Conservation (phyloP, 2,797 vertebrate species). For the Scyliorhinus canicula region DNA sequence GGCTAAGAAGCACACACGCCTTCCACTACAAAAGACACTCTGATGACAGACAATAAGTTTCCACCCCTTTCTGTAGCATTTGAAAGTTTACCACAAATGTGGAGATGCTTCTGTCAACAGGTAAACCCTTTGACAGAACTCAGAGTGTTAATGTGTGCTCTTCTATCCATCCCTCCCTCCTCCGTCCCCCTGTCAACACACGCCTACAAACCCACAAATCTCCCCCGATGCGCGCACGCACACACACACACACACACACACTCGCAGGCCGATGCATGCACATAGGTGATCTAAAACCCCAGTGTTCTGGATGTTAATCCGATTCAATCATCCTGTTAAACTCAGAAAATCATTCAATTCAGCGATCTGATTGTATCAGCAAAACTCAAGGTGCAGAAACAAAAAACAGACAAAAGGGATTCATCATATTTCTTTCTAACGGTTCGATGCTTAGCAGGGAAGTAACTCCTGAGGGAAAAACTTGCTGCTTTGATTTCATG, state of each 20-base stretch:
- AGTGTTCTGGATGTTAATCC: not conserved
- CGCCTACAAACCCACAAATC: no score
- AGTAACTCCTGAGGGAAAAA: not conserved
- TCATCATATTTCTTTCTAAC: not conserved
- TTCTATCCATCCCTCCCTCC: no score
- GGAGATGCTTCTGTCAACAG: not conserved
- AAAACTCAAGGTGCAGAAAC: not conserved
- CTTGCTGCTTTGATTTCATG: not conserved
- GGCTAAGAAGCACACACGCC: no score
- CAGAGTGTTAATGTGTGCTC: not conserved
- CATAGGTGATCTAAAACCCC: no score
- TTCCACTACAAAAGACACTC: no score
- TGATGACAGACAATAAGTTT: no score
- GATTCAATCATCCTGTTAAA: not conserved
- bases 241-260: no score
- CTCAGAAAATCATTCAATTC: not conserved
- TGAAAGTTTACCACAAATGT: not conserved
- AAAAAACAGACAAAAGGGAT: not conserved
- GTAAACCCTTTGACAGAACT: not conserved
- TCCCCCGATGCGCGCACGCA: fast-evolving
- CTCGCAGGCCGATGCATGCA: no score
- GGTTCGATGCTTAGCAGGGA: not conserved
- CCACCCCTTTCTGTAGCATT: not conserved
- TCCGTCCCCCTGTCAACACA: no score
- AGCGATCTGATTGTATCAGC: not conserved